Evolutionary conservation across 1,140 invertebrate genomes (phyloP).

Genomic region (Grapholita molesta): DNA sequence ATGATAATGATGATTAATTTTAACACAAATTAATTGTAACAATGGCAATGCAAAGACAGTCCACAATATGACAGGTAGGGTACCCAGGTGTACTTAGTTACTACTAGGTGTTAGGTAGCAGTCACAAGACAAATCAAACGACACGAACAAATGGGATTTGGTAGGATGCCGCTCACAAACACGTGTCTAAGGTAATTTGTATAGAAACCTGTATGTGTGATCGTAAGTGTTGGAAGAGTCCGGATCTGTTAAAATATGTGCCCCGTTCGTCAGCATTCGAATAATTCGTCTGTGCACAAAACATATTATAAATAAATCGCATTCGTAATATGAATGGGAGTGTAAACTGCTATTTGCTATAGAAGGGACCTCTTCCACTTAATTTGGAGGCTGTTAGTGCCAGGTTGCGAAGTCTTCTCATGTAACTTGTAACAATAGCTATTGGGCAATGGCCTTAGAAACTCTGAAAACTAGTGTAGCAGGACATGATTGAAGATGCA

Average conservation of each 20-base stretch:
- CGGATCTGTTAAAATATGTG: slow-evolving; percentile 47
- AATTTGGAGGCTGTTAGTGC: neutral
- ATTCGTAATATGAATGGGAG: neutral
- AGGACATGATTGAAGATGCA: too few relatives aligned
- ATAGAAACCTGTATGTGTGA: slow-evolving; percentile 54
- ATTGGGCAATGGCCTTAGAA: too few relatives aligned
- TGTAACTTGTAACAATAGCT: too few relatives aligned
- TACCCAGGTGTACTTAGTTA: neutral
- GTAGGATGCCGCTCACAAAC: slow-evolving; percentile 5
- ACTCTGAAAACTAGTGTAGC: too few relatives aligned
- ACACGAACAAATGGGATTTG: neutral
- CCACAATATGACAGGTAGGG: neutral
- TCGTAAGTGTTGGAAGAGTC: slow-evolving; percentile 44
- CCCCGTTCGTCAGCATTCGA: slow-evolving; percentile 57
- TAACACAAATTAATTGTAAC: neutral
- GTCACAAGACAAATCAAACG: neutral
- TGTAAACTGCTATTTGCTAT: neutral
- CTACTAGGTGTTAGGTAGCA: neutral
- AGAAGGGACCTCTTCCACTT: neutral
- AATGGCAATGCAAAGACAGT: neutral
- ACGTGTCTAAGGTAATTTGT: slow-evolving; percentile 20
- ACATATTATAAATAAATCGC: slow-evolving; percentile 37
- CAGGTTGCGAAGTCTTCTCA: too few relatives aligned
- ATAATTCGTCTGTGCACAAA: slow-evolving; percentile 63
- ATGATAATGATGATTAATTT: too few relatives aligned